These are phyloP conservation scores for Phortica okadai DNA, from an alignment of 2,888 invertebrate genomes.

Conservation along the genomic window DNA sequence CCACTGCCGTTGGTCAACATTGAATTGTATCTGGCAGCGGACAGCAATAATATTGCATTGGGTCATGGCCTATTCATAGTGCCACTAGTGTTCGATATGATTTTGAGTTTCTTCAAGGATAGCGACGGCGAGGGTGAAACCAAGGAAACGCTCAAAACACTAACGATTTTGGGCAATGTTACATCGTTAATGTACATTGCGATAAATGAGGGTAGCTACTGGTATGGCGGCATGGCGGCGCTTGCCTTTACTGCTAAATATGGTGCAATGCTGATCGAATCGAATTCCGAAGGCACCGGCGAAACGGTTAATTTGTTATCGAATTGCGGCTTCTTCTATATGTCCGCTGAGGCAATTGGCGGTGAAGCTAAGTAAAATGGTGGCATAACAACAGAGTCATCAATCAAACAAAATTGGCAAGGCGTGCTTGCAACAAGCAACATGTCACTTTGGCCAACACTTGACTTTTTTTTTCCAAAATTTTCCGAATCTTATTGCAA, in stretches of 20 bases:
- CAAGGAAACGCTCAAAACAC: slow-evolving; percentile 52
- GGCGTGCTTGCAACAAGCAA: too few species aligned
- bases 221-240: slow-evolving; percentile 60
- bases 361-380: slow-evolving; percentile 37
- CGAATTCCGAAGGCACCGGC: slow-evolving; percentile 37
- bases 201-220: slow-evolving; percentile 59
- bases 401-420: too few species aligned
- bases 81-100: slow-evolving; percentile 57
- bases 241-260: slow-evolving; percentile 59
- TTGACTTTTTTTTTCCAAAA: too few species aligned
- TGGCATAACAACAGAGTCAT: too few species aligned
- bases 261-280: slow-evolving; percentile 53
- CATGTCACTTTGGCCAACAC: too few species aligned
- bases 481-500: too few species aligned
- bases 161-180: slow-evolving; percentile 66
- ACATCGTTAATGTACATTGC: slow-evolving; percentile 63
- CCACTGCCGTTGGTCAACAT: slow-evolving; percentile 66
- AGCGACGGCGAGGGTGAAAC: slow-evolving; percentile 30
- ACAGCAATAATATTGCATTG: slow-evolving; percentile 59
- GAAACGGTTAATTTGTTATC: slow-evolving; percentile 40
- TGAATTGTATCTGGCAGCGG: slow-evolving; percentile 56
- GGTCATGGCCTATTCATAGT: slow-evolving; percentile 67
- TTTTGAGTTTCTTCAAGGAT: slow-evolving; percentile 38
- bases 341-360: slow-evolving; percentile 41
- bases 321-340: slow-evolving; percentile 53